Evolutionary conservation across 1,140 invertebrate species (phyloP), one percentile per base, ranked within the genome.

Genomic region (Oscheius sp.): DNA sequence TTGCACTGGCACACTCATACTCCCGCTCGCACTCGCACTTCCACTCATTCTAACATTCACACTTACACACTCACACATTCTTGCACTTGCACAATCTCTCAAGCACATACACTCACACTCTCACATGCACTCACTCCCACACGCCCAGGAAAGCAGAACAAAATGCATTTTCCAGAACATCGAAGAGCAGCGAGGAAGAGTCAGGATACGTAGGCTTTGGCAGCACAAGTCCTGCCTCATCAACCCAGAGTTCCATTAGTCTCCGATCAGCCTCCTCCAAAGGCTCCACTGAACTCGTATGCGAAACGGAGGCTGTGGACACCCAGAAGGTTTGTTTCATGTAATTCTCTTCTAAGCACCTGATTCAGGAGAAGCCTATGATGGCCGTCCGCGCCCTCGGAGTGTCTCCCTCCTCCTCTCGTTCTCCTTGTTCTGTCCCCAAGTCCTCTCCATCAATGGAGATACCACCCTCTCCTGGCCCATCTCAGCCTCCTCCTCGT

Each of bases 101-200:
- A 52, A 7, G 35, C n/a, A 67, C 31, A 49, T 67, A 20, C 49
- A 13, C 55, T 49, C 20, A 7, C 65, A 67, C 31, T 58, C 15
- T 29, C 36, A 42, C 35, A 35, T 7, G 65, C 49, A 20, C 31
- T n/a, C 0, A 35, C 28, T 67, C 36, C 65, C 13, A 58, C 49
- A 67, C 10, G n/a, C 49, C n/a, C 4, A 67, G 29, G 20, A 13
- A 20, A 68, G 13, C 13, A 29, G 65, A 67, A 64, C 20, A 64
- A 15, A 7, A 13, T 29, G 36, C 18, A 15, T 49, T 70, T 42
- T 71, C 29, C 32, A 73, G 74, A 59, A 61, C 62, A 4, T 76
- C 74, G 26, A 76, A 76, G 38, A 76, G 70, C 35, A 76, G 74
- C 63, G 74, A 76, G 38, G 68, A 72, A 62, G 68, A 73, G 28